Base-by-base conservation (phyloP, 2,113 vertebrate species). In the Zeus faber region DNA sequence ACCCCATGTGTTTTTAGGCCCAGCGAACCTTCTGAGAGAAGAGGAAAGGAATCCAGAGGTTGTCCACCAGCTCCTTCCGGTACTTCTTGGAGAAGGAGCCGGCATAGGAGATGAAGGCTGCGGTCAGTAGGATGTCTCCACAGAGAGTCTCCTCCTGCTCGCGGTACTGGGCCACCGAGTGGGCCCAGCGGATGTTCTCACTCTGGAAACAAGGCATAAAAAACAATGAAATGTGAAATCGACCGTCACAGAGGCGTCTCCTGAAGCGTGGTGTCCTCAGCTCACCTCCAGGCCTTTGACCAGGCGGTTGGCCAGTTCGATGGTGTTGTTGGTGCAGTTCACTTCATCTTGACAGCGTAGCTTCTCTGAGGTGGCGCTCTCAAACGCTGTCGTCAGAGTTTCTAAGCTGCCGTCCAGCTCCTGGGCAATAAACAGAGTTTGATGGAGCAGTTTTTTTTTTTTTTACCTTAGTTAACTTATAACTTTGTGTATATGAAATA, bases 261-360 rank as follows among this genome's bases (percentile, higher is more conserved):
- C 3, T n/a, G 5, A 37, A 37, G n/a, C 33, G 13, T 37, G 3
- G 31, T 29, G 31, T 14, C 33, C 58, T 48, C 16, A 21, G 25
- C 90, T 86, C 86, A 97, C 96, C 95, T 98, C 92, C 69, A 95
- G 90, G 82, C 96, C 96, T 91, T 93, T 94, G 68, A 92, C 95
- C 89, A 97, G 93, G 79, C 97, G 93, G 89, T 94, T 94, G 88
- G 95, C 95, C 69, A 93, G 91, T 83, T 95, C 92, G 84, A 94
- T 95, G 74, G 95, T 95, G 86, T 92, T 94, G 89, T 96, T 96
- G 84, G 94, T 95, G 88, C 81, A 87, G 88, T 97, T 96, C 82
- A 96, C 95, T 86, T 94, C 92, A 77, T 95, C 92, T 75, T 93
- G 92, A 89, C 93, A 93, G 82, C 81, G 74, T 63, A 96, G 88